These are phyloP conservation scores for Steinernema khuongi DNA, from an alignment of 1,140 invertebrate species.

Conservation along the genomic window DNA sequence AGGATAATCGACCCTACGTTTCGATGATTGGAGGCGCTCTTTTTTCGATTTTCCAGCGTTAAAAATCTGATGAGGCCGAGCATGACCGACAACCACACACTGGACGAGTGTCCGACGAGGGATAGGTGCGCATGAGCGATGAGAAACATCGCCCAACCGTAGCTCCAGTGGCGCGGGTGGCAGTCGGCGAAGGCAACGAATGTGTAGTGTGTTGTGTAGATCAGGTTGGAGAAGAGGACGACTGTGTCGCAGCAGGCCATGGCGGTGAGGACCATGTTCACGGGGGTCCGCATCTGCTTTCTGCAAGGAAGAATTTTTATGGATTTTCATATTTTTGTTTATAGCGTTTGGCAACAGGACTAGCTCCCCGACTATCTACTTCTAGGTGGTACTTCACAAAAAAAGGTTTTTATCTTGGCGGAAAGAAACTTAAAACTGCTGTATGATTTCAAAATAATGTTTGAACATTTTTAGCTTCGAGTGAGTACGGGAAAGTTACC, in stretches of 20 bases:
- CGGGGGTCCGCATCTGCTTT: conserved; percentile 56
- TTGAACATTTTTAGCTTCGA: too few species aligned
- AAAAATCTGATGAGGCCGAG: conserved; percentile 55
- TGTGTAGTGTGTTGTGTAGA: conserved; percentile 57
- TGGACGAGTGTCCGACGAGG: conserved; percentile 52
- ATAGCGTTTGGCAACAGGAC: neutral
- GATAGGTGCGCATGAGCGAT: conserved; percentile 57
- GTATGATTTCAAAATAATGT: too few species aligned
- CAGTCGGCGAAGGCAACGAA: conserved; percentile 56
- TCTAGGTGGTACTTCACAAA: too few species aligned
- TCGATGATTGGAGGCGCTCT: conserved; percentile 27
- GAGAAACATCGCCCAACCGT: conserved; percentile 54
- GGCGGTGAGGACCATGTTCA: conserved; percentile 56
- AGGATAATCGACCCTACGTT: conserved; percentile 42
- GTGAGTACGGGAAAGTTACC: too few species aligned
- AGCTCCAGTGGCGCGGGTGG: conserved; percentile 47
- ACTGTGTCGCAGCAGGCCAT: conserved; percentile 58
- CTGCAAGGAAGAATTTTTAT: conserved; percentile 38
- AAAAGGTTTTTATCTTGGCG: too few species aligned
- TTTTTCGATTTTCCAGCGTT: conserved; percentile 48
- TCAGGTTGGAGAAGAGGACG: conserved; percentile 52
- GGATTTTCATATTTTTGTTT: neutral
- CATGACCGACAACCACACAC: conserved; percentile 55
- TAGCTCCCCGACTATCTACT: too few species aligned
- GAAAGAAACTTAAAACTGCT: too few species aligned